Percentiles rank a stretch among this genome's conserved stretches.
Evolutionary conservation across 2,888 invertebrate genomes (phyloP).

Genomic region (Labia minor): DNA sequence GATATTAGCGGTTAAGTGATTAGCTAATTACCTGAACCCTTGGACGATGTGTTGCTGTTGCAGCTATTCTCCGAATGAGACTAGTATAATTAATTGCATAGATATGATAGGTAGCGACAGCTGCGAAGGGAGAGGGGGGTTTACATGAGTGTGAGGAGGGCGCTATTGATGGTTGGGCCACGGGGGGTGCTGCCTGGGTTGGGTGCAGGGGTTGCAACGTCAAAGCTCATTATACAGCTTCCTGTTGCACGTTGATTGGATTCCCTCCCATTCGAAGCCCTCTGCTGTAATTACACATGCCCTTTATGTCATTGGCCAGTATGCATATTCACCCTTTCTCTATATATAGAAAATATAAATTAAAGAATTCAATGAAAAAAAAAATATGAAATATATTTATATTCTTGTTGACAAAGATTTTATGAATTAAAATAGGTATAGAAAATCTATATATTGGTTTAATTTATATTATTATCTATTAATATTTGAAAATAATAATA

Average conservation of each 20-base stretch:
- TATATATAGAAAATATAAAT: too few species aligned
- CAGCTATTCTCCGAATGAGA: neutral
- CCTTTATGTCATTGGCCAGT: neutral
- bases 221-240: slow-evolving; percentile 13
- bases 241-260: slow-evolving; percentile 13
- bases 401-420: too few species aligned
- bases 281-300: neutral
- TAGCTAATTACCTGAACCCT: slow-evolving; percentile 1
- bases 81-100: slow-evolving; percentile 2
- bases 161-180: neutral
- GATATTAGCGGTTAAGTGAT: neutral
- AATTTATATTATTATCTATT: too few species aligned
- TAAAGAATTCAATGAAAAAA: too few species aligned
- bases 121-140: neutral
- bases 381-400: too few species aligned
- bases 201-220: neutral
- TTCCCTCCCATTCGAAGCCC: neutral
- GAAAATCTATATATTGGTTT: too few species aligned
- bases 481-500: too few species aligned
- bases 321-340: too few species aligned
- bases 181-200: neutral
- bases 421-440: too few species aligned
- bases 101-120: neutral
- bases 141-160: too few species aligned
- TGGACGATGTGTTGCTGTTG: neutral